Conservation (phyloP, 2,888 invertebrate genomes). For the Conus canariensis region DNA sequence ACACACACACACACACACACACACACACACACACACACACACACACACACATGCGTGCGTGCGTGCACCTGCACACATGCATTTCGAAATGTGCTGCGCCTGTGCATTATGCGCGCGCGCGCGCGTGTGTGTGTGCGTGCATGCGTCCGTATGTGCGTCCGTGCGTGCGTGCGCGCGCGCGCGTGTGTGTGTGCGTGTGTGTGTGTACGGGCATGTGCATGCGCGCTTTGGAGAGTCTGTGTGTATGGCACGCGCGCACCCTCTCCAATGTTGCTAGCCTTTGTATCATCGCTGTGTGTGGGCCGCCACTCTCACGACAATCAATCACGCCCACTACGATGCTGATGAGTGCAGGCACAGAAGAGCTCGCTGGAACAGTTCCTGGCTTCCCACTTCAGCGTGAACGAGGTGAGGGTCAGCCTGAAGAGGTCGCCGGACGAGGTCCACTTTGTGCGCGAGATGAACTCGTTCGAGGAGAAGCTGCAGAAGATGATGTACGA, state of each 20-base stretch:
- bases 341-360: background rate
- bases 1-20: no score
- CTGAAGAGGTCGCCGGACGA: constrained; percentile 14
- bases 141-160: background rate
- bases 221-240: background rate
- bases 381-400: constrained; percentile 35
- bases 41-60: background rate
- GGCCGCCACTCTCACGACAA: no score
- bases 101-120: no score
- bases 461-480: constrained; percentile 46
- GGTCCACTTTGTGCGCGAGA: constrained; percentile 16
- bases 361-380: constrained; percentile 42
- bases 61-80: background rate
- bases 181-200: background rate
- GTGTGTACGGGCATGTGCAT: no score
- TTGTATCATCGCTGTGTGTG: no score
- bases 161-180: background rate
- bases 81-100: no score
- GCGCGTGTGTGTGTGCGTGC: background rate
- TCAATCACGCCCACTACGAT: no score
- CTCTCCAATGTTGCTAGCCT: no score
- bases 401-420: constrained; percentile 37
- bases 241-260: background rate
- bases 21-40: background rate
- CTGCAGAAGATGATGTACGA: constrained; percentile 45